Percentiles rank a stretch among this genome's conserved stretches.
These are phyloP conservation scores for Omphaloscelis lunosa DNA, from an alignment of 2,888 invertebrate species.

Conservation along the genomic window DNA sequence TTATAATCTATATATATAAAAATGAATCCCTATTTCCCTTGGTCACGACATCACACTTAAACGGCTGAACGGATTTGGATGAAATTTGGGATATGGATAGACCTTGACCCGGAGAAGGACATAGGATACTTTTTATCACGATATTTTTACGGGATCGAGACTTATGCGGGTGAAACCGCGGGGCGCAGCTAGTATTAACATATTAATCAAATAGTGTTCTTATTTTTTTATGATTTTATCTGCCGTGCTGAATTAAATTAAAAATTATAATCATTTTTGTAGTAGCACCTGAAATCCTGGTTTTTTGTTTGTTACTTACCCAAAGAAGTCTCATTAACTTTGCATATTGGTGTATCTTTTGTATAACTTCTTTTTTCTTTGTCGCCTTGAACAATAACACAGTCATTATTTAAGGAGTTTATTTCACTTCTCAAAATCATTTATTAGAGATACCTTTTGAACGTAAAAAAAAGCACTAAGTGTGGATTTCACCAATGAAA, in stretches of 20 bases:
- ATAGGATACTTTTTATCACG: no score
- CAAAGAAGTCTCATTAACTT: slow-evolving; percentile 19
- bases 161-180: no score
- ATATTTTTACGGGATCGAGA: no score
- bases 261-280: neutral
- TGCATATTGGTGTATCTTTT: slow-evolving; percentile 20
- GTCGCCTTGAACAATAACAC: slow-evolving; percentile 22
- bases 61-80: no score
- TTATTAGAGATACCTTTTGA: no score
- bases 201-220: neutral
- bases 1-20: no score
- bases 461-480: neutral
- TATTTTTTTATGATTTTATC: no score
- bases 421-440: neutral
- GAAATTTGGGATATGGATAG: no score
- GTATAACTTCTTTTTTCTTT: slow-evolving; percentile 15
- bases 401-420: neutral
- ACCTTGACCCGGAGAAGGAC: no score
- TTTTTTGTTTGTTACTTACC: slow-evolving; percentile 31
- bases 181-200: no score
- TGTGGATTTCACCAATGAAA: neutral
- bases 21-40: no score
- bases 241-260: neutral
- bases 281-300: neutral
- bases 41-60: no score